Evolutionary conservation across 2,113 vertebrate species (phyloP).

Genomic region (Microtus montanus): DNA sequence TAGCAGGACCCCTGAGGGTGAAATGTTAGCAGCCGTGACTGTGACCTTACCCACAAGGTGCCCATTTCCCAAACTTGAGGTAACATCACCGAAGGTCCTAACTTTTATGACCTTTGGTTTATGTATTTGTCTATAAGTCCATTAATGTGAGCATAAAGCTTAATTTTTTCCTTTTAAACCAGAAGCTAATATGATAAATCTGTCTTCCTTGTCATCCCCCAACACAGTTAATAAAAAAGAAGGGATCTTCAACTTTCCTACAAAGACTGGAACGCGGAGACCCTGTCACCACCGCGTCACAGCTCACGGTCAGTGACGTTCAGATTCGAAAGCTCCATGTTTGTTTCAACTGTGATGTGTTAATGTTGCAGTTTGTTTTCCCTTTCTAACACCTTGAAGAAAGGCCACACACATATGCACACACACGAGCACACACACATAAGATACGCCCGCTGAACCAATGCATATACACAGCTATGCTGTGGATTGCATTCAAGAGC

Average conservation of each 20-base stretch:
- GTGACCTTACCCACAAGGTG: not conserved
- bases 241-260: constrained; percentile 92
- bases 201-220: not conserved
- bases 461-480: not conserved
- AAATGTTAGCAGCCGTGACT: not conserved
- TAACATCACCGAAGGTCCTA: no score
- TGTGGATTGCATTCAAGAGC: not conserved
- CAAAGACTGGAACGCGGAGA: constrained; percentile 91
- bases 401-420: not conserved
- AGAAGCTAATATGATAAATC: not conserved
- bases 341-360: not conserved
- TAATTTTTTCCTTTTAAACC: not conserved
- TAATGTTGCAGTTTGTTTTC: no score
- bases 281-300: constrained; percentile 89
- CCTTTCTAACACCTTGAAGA: not conserved
- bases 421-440: not conserved
- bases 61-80: not conserved
- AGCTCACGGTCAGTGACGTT: constrained; percentile 90
- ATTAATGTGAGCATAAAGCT: not conserved
- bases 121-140: not conserved
- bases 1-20: not conserved
- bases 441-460: not conserved
- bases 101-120: not conserved
- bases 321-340: not conserved
- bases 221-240: constrained; percentile 93